phyloP scores from a whole-genome alignment of 2,888 invertebrate species.

The Biston betularia region DNA sequence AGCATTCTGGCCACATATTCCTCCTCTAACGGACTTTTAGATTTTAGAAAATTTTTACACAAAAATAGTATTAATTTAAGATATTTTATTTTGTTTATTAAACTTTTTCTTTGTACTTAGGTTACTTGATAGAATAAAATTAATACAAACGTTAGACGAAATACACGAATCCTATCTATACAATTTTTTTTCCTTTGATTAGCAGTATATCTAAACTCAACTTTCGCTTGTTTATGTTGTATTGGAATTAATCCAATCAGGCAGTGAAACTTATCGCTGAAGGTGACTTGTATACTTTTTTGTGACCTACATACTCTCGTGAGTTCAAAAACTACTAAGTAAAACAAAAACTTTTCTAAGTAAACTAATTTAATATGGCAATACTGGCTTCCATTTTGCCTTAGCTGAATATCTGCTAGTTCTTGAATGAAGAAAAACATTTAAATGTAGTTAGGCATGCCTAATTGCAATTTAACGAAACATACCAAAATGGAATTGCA shows the following conservation, averaged over 20 bases:
- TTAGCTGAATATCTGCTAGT: neutral
- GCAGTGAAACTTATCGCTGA: too few relatives aligned
- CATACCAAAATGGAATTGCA: conserved; percentile 25
- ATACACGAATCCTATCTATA: too few relatives aligned
- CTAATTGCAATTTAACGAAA: conserved; percentile 30
- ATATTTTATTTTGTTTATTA: too few relatives aligned
- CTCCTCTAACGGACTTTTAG: too few relatives aligned
- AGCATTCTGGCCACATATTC: too few relatives aligned
- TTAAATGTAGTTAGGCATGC: conserved; percentile 18
- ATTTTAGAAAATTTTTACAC: too few relatives aligned
- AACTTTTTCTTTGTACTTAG: too few relatives aligned
- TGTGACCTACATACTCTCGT: neutral
- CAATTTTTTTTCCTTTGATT: too few relatives aligned
- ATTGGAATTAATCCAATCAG: neutral
- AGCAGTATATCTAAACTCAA: neutral
- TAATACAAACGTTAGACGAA: too few relatives aligned
- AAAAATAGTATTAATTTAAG: too few relatives aligned
- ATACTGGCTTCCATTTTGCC: neutral
- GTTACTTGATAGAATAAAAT: too few relatives aligned
- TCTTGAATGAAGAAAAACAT: neutral
- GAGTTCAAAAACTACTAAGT: neutral
- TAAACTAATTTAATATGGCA: neutral
- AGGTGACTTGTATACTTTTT: neutral
- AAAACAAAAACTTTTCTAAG: too few relatives aligned
- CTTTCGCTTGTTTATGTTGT: neutral